phyloP scores from a whole-genome alignment of 2,113 vertebrate species.

The Solea senegalensis region DNA sequence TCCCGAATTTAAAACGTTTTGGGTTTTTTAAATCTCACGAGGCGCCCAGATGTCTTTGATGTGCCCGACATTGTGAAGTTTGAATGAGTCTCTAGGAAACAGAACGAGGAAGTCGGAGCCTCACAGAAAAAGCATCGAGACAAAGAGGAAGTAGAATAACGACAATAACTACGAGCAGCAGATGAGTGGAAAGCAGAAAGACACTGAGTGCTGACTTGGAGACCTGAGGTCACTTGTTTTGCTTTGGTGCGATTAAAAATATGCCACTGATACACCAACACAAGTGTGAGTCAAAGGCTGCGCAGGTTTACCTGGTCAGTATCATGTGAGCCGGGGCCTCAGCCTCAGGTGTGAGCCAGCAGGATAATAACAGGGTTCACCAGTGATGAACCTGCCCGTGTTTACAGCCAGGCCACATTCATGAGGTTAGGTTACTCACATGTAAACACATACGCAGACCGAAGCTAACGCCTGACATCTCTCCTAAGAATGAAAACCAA shows the following conservation, averaged over 20 bases:
- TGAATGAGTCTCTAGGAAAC: neutral
- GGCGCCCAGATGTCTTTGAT: too few relatives aligned
- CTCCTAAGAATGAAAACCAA: neutral
- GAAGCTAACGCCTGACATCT: neutral
- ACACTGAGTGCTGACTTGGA: slow-evolving; percentile 7
- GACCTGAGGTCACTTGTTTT: slow-evolving; percentile 54
- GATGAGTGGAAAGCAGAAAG: neutral
- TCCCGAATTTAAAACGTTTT: too few relatives aligned
- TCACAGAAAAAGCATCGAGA: neutral
- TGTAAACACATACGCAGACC: neutral
- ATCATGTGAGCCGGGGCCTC: neutral
- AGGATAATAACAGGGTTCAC: slow-evolving; percentile 40
- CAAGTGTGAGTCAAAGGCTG: slow-evolving; percentile 33
- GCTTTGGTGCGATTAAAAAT: slow-evolving; percentile 17
- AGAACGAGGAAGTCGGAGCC: neutral
- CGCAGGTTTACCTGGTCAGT: slow-evolving; percentile 37
- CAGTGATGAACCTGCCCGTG: neutral
- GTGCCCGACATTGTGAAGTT: neutral
- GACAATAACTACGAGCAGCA: neutral
- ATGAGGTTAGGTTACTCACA: neutral
- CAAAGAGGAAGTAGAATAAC: neutral
- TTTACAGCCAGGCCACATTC: slow-evolving; percentile 11
- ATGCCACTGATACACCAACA: neutral
- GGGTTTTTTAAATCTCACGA: neutral
- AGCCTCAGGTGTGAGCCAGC: slow-evolving; percentile 33